Evolutionary conservation across 1,140 invertebrate genomes (phyloP), one percentile per base, ranked within the genome.

Genomic region (Pogonomyrmex californicus): DNA sequence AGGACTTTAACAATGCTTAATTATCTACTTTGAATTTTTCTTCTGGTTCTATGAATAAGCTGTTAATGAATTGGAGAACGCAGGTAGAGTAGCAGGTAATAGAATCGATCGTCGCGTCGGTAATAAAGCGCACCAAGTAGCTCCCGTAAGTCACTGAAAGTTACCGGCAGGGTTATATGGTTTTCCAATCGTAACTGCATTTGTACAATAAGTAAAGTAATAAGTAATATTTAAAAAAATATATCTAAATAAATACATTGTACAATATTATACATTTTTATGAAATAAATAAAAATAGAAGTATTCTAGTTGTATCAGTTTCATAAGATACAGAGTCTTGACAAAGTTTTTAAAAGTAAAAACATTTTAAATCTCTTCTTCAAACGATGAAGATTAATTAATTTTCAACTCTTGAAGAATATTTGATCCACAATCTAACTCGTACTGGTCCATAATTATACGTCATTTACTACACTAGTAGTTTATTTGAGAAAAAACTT

Each of bases 91-190:
- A 68, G 63, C 71, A 56, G 63, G 36, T n/a, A 23, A 23, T 23
- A 41, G 79, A 92, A 94, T 94, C 93, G 92, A 94, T 94, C 88
- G 88, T 68, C 86, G 66, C 56, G 94, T 94, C 93, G 94, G 94
- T 95, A 95, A 95, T 92, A 93, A 93, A 91, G 93, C 83, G 89
- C 91, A 79, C 91, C 77, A 62, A 87, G 88, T 77, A 87, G 77
- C 79, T 87, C 75, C 60, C 62, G 79, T 90, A 90, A 88, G 87
- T 68, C 62, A 86, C 12, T 60, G 60, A 79, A 90, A 87, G 87
- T 94, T 94, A 94, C 92, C 94, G 93, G 93, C 92, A 86, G 93
- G 91, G 90, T 65, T 87, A 38, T 44, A 68, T 71, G 75, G 7
- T 78, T 79, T 65, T 56, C 60, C 41, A 33, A 79, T 86, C 62